Base-by-base conservation (phyloP, 2,797 vertebrate genomes). In the Diglossa cyanea region DNA sequence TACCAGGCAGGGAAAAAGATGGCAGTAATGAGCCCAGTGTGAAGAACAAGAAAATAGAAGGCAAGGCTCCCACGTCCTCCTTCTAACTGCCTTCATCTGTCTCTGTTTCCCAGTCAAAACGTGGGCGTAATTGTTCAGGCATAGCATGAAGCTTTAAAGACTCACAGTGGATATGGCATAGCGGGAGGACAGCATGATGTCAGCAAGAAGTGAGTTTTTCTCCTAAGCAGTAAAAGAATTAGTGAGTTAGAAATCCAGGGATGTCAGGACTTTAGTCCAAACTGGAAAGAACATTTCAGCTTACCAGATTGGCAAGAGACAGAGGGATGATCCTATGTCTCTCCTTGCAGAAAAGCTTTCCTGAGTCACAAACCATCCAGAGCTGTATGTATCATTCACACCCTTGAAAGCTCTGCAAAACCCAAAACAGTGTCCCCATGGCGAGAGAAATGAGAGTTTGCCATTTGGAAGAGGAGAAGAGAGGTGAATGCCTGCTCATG, bases 101-200 rank as follows among this genome's bases (percentile, higher is more conserved):
- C 92, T 95, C 92, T 80, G 78, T 95, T 94, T 93, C 87, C 86
- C 75, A 85, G 90, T 84, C 89, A 82, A 95, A 95, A 74, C 5
- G 75, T 95, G 94, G 92, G 86, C 86, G 84, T 93, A 93, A 93
- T 92, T 95, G 78, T 89, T 96, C 90, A 95, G 84, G 86, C 86
- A 54, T 61, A 74, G 86, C 86, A 61, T 50, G 83, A 82, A 90
- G 83, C 55, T 95, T 86, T 79, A 63, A 95, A 94, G 89, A 45
- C 84, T 96, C 70, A 20, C 78, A 50, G 93, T 63, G 81, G 93
- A 82, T 90, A 50, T 0, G 0, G 80, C 77, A 25, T 53, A 93
- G 86, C 53, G 0, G 77, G 90, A 94, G 81, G 92, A 94, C 90
- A 71, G 86, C 63, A 11, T 86, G 76, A 91, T 93, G 90, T 93